Base-by-base conservation (phyloP, 2,888 invertebrate species). In the Lepidochitona cinerea region DNA sequence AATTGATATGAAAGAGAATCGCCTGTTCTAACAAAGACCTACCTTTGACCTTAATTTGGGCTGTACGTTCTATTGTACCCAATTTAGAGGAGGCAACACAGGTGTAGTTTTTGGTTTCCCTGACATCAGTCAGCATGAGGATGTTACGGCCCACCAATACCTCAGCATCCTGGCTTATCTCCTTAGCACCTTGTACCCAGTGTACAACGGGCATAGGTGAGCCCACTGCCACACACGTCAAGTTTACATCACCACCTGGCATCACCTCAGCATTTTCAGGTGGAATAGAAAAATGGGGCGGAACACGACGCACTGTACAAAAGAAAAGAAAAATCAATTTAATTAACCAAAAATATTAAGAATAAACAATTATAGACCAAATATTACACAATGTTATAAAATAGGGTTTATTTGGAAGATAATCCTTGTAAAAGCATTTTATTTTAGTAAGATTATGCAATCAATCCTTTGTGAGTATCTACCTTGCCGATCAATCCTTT, bases 191-290 rank as follows among this genome's bases (percentile, higher is more conserved):
- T 75, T 68, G 73, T 12, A 29, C 49, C 92, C 92, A 93, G 91
- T 96, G 97, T 71, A 99, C 98, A 84, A 94, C 95, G 0, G 99
- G 99, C 98, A 99, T 98, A 6, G 99, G 99, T 0, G 98, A 97
- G 29, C 99, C 99, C 37, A 97, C 96, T 12, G 99, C 99, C 72
- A 98, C 97, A 91, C 99, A 99, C 73, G 97, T 97, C 81, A 99
- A 92, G 90, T 97, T 98, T 83, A 98, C 92, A 88, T 95, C 95
- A 0, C 95, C 95, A 18, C 97, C 97, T 68, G 97, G 93, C 94
- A 96, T 96, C 70, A 99, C 97, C 89, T 97, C 97, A 81, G 94
- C 95, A 69, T 94, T 92, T 54, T 96, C 95, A 75, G 98, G 97
- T 29, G 96, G 96, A 79, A 96, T 96, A 18, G 98, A 96, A 92